Base-by-base conservation (phyloP, 2,113 vertebrate species). In the Thalassarche chlororhynchos region DNA sequence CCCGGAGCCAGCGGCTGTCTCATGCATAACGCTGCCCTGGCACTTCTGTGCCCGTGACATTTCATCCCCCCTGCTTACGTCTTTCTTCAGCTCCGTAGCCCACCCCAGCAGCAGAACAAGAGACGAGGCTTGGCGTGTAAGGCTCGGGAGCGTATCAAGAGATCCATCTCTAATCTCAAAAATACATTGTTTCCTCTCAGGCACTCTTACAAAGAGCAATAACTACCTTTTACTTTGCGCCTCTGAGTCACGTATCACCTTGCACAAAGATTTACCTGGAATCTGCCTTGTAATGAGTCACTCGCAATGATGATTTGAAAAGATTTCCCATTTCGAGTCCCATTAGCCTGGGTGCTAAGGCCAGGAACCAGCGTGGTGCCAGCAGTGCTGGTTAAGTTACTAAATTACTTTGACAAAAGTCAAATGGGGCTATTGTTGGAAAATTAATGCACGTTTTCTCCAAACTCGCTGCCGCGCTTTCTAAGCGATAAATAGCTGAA, bases 241-340 rank as follows among this genome's bases (percentile, higher is more conserved):
- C 72, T 87, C 81, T 93, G 93, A 97, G 90, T 97, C 97, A 97
- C 40, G 6, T 76, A 93, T 80, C 94, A 90, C 91, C 79, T 69
- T 3, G 5, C 42, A 87, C 69, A 74, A 94, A 95, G 87, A 91
- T 97, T 91, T 96, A 97, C 97, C 96, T 95, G 85, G 94, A 96
- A 97, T 93, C 85, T 91, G 94, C 95, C 91, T 92, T 3, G 76
- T 74, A 95, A 94, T 95, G 96, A 97, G 93, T 96, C 96, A 97
- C 89, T 96, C 52, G 18, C 76, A 84, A 94, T 3, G 51, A 89
- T 2, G 12, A 47, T 78, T 95, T 90, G 85, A 94, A 97, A 96
- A 94, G 93, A 94, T 83, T 97, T 95, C 80, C 97, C 77, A 68
- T 94, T 95, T 96, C 9, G 3, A 94, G 74, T 82, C 85, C 96